phyloP scores from a whole-genome alignment of 2,113 vertebrate species.

The Lates calcarifer region DNA sequence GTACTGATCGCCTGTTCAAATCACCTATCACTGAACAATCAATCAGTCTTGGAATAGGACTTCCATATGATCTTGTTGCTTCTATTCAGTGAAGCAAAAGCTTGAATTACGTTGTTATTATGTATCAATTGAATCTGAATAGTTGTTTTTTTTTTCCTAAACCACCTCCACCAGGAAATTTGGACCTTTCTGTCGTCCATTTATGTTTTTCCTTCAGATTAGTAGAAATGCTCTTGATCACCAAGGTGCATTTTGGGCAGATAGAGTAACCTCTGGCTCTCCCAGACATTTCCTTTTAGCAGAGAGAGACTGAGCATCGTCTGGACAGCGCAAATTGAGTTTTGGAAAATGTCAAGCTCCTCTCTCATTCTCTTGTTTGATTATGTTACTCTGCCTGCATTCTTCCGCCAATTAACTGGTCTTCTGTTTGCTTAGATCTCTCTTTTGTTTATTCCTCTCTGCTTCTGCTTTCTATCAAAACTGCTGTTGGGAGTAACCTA shows the following conservation, averaged over 20 bases:
- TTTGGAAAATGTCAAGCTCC: constrained; percentile 75
- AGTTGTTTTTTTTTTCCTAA: neutral
- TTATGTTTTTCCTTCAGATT: neutral
- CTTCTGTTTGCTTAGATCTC: constrained; percentile 38
- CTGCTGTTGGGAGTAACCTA: neutral
- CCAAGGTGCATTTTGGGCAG: constrained; percentile 7
- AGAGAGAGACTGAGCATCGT: constrained; percentile 43
- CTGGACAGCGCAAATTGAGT: constrained; percentile 73
- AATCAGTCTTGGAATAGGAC: neutral
- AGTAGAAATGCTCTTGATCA: constrained; percentile 1
- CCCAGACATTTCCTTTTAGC: constrained; percentile 39
- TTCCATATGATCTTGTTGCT: neutral
- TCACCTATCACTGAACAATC: neutral
- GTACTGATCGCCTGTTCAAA: neutral
- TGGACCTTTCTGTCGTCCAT: neutral
- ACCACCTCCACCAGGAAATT: neutral
- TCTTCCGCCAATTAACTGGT: constrained; percentile 62
- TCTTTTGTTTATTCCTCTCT: neutral
- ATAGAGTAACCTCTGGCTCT: constrained; percentile 21
- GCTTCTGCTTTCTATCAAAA: constrained; percentile 11
- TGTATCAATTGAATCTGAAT: neutral
- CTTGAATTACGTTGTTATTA: neutral
- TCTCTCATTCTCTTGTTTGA: constrained; percentile 55
- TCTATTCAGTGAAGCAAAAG: neutral
- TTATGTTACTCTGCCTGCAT: constrained; percentile 66